Evolutionary conservation across 2,888 invertebrate genomes (phyloP).

Genomic region (Prosopocoilus inquinatus): DNA sequence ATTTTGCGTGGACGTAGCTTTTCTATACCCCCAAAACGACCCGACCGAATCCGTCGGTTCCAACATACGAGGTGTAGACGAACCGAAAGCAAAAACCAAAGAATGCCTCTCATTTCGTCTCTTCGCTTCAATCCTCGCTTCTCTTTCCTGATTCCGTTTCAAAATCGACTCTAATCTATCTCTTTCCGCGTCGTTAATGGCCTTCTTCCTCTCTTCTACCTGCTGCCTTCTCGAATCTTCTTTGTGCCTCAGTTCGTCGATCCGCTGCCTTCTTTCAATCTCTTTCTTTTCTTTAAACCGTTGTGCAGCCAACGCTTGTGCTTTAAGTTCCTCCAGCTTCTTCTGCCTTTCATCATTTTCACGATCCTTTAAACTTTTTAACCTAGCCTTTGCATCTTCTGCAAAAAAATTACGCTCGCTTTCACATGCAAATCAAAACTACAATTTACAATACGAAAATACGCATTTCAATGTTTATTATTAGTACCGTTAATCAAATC

Average conservation of each 20-base stretch:
- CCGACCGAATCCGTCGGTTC: conserved; percentile 78
- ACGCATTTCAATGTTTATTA: conserved; percentile 1
- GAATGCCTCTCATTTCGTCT: conserved; percentile 73
- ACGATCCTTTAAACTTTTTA: conserved; percentile 75
- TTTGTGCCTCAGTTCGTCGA: conserved; percentile 77
- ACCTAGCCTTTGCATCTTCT: conserved; percentile 63
- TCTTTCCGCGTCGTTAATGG: conserved; percentile 85
- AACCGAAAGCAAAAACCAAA: conserved; percentile 85
- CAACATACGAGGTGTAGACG: conserved; percentile 84
- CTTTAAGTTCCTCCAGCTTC: conserved; percentile 84
- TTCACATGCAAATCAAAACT: background rate
- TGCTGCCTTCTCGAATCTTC: conserved; percentile 70
- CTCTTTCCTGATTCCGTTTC: conserved; percentile 81
- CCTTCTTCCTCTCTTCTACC: conserved; percentile 86
- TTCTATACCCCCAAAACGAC: conserved; percentile 82
- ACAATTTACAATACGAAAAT: background rate
- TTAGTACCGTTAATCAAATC: background rate
- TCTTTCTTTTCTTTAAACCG: conserved; percentile 87
- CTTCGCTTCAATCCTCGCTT: conserved; percentile 71
- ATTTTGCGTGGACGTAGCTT: conserved; percentile 88
- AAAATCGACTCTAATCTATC: conserved; percentile 84
- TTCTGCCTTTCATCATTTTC: conserved; percentile 88
- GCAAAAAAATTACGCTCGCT: conserved; percentile 26
- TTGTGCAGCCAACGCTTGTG: conserved; percentile 86
- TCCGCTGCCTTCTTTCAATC: conserved; percentile 75